Percentiles rank a stretch among this genome's conserved stretches.
Conservation (phyloP, 2,113 vertebrate genomes). For the Alosa alosa region DNA sequence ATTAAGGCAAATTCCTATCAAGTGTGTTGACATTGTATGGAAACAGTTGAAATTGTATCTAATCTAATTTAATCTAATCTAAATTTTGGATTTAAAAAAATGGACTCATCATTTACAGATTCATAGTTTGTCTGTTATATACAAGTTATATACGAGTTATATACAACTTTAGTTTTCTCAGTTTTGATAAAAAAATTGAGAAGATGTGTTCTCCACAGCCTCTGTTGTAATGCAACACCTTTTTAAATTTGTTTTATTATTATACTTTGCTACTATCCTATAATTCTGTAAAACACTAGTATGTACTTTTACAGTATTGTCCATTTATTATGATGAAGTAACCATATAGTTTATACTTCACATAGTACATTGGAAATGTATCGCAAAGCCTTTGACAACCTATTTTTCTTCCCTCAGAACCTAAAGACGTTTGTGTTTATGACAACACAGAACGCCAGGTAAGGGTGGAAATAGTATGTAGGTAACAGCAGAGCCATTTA, state of each 20-base stretch:
- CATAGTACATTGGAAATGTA: too few species aligned
- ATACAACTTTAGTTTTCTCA: neutral
- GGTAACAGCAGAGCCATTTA: too few species aligned
- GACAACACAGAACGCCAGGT: slow-evolving; percentile 70
- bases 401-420: slow-evolving; percentile 55
- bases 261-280: neutral
- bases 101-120: neutral
- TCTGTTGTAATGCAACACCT: too few species aligned
- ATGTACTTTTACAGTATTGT: too few species aligned
- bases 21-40: slow-evolving; percentile 6
- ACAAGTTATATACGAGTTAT: too few species aligned
- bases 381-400: neutral
- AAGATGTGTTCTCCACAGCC: too few species aligned
- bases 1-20: neutral
- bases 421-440: slow-evolving; percentile 66
- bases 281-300: too few species aligned
- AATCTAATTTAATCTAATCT: neutral
- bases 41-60: too few species aligned
- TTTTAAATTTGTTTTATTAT: neutral
- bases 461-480: slow-evolving; percentile 36
- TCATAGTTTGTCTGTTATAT: too few species aligned
- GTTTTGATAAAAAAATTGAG: too few species aligned
- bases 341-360: too few species aligned
- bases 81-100: neutral
- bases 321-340: too few species aligned